These are phyloP conservation scores for Thalpophila matura DNA, from an alignment of 2,888 invertebrate species.

Conservation along the genomic window DNA sequence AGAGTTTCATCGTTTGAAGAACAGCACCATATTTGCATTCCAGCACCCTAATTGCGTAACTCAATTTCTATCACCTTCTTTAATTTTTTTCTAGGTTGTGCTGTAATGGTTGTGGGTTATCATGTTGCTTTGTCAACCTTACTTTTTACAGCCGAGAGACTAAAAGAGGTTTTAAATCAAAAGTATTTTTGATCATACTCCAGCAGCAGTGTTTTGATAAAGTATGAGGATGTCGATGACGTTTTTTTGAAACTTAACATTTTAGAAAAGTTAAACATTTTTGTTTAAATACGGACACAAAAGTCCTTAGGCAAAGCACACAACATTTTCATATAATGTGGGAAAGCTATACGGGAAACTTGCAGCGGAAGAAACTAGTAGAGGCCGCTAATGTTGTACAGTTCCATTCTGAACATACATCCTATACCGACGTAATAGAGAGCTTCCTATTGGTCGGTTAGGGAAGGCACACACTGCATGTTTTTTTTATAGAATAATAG, in stretches of 20 bases:
- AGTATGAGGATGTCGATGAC: not conserved
- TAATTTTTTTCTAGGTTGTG: too few species aligned
- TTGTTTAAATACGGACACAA: not conserved
- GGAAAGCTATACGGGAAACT: constrained; percentile 47
- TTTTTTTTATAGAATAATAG: not conserved
- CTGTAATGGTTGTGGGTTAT: too few species aligned
- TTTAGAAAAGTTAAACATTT: not conserved
- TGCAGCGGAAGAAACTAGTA: constrained; percentile 47
- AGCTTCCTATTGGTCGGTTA: constrained; percentile 55
- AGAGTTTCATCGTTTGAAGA: too few species aligned
- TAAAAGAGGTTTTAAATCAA: too few species aligned
- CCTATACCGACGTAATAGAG: constrained; percentile 57
- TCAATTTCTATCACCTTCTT: too few species aligned
- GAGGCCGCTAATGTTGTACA: constrained; percentile 49
- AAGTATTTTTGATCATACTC: too few species aligned
- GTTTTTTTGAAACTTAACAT: not conserved
- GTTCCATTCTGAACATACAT: constrained; percentile 44
- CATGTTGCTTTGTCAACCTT: too few species aligned
- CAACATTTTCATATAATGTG: constrained; percentile 46
- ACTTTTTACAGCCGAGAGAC: too few species aligned
- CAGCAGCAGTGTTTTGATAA: too few species aligned
- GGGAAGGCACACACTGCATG: constrained; percentile 5
- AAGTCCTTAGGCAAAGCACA: constrained; percentile 29
- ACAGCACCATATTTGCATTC: too few species aligned
- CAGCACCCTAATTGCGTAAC: too few species aligned